These are phyloP conservation scores for Ctenicera cuprea DNA, from an alignment of 2,888 invertebrate species.

Conservation along the genomic window DNA sequence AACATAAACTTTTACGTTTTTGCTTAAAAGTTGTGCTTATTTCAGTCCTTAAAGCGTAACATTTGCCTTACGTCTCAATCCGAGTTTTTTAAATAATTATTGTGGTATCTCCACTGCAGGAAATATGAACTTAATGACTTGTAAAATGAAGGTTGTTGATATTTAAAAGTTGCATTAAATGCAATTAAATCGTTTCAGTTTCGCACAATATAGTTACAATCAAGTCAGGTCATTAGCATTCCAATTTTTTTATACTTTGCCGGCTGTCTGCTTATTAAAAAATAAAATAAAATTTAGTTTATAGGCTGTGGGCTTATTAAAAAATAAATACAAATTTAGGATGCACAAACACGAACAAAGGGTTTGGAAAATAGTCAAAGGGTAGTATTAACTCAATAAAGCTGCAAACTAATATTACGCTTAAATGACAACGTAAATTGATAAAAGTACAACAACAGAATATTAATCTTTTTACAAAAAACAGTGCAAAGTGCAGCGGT, in stretches of 20 bases:
- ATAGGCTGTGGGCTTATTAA: not conserved
- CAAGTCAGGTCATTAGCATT: no score
- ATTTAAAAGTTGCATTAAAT: not conserved
- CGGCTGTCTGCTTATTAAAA: no score
- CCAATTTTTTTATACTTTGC: no score
- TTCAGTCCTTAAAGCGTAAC: no score
- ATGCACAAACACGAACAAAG: conserved; percentile 19
- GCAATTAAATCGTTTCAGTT: not conserved
- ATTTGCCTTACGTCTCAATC: no score
- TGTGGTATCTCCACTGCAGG: not conserved
- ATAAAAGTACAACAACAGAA: conserved; percentile 45
- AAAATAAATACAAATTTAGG: not conserved
- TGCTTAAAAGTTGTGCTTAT: no score
- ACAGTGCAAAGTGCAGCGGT: conserved; percentile 30
- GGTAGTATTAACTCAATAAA: not conserved
- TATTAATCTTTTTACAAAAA: conserved; percentile 37
- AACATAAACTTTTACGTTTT: no score
- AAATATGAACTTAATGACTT: not conserved
- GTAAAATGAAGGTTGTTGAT: no score
- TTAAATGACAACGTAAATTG: conserved; percentile 58
- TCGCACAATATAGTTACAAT: not conserved
- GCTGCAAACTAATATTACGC: conserved; percentile 58
- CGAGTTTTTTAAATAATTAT: not conserved
- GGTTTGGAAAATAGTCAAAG: not conserved
- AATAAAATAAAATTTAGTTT: not conserved